Evolutionary conservation across 2,888 invertebrate genomes (phyloP), one percentile per base, ranked within the genome.

Genomic region (Thecophora atra): DNA sequence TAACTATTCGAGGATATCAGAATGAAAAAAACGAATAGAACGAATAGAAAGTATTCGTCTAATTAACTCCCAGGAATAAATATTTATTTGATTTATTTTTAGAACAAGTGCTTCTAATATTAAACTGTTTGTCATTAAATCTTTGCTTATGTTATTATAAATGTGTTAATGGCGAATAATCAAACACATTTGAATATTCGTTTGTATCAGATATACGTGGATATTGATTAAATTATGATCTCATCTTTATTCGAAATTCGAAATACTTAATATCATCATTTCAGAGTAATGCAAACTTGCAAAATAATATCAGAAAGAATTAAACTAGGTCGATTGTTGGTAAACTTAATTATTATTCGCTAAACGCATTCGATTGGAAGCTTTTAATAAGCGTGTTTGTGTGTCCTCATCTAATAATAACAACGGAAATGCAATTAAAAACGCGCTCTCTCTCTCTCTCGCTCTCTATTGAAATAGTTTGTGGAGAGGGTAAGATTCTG

Each of bases 381-480:
- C 26, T 26, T 66, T 52, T 15, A 19, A 17, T 37, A 19, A 54
- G 7, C n/a, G 42, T 30, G 37, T 42, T 54, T 19, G 37, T 54
- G 4, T 17, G 54, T 56, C 24, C 67, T 67, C 67, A 30, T 24
- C 64, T 47, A 64, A 64, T 47, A 64, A 47, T 28, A 37, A 37
- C 37, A 54, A 67, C 56, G 56, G 67, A 67, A 67, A 67, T 67
- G 54, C 67, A 67, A 67, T 67, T 67, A 67, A 67, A 67, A 54
- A 56, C 44, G n/a, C n/a, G n/a, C n/a, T n/a, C n/a, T n/a, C n/a
- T n/a, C n/a, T n/a, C n/a, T n/a, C n/a, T n/a, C 26, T 47, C 44
- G 1, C 44, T 26, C 44, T 26, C 24, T 47, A 64, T 47, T 44
- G 44, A 44, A 47, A 64, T 26, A 47, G 47, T 26, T 64, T 47